These are phyloP conservation scores for Thermophis baileyi DNA, from an alignment of 2,113 vertebrate genomes.

Conservation along the genomic window DNA sequence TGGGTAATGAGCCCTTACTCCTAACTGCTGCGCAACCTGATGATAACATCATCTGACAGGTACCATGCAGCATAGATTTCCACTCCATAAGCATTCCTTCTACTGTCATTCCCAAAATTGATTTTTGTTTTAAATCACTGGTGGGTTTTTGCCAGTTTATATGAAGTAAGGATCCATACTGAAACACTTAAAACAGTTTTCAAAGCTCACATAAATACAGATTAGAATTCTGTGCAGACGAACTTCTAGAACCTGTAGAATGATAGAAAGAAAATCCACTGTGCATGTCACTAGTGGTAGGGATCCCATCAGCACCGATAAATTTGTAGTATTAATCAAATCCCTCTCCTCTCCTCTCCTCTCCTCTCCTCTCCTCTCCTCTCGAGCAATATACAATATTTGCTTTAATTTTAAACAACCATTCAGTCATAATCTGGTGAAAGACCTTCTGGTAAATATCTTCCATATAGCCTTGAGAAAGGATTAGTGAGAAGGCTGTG, in stretches of 20 bases:
- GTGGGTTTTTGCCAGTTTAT: not conserved
- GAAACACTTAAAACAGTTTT: conserved; percentile 7
- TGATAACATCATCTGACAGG: conserved; percentile 18
- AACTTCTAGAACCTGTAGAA: not conserved
- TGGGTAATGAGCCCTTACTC: conserved; percentile 9
- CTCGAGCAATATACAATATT: not conserved
- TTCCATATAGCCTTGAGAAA: not conserved
- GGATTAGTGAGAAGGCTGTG: not conserved
- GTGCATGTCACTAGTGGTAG: not conserved
- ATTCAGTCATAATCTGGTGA: not conserved
- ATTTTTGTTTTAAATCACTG: conserved; percentile 10
- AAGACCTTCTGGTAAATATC: not conserved
- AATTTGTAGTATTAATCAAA: not conserved
- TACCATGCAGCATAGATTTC: conserved; percentile 20
- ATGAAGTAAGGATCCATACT: not conserved
- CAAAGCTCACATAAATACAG: not conserved
- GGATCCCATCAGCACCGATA: not conserved
- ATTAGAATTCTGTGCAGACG: not conserved
- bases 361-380: not conserved
- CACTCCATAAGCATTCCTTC: conserved; percentile 9
- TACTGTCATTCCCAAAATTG: conserved; percentile 13
- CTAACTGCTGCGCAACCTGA: conserved; percentile 7
- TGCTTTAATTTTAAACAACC: not conserved
- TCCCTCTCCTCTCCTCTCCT: not conserved
- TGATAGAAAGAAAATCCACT: not conserved